Evolutionary conservation across 2,888 invertebrate genomes (phyloP), one percentile per base, ranked within the genome.

Genomic region (Vandiemenella viatica): DNA sequence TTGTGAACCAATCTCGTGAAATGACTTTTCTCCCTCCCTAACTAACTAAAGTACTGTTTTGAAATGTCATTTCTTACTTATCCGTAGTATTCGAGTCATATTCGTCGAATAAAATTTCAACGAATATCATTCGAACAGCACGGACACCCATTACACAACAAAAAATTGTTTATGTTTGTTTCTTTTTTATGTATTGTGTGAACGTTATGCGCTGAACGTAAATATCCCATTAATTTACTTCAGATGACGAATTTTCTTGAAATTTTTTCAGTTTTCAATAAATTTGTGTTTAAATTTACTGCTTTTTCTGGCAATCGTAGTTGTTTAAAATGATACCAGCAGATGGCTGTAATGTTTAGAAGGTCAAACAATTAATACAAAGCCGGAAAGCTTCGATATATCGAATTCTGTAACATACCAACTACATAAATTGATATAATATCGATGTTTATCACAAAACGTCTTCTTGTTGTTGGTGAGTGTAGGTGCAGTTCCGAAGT

Each of bases 381-480:
- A 38, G 17, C n/a, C 6, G 5, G 17, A 38, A 38, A 1, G 38
- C 17, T 38, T 38, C 32, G 15, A 5, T 32, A 5, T 1, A 38
- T 38, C 3, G 38, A 3, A 15, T 32, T n/a, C n/a, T n/a, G n/a
- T n/a, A n/a, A n/a, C n/a, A n/a, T n/a, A n/a, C n/a, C n/a, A n/a
- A n/a, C n/a, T n/a, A n/a, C n/a, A n/a, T n/a, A n/a, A n/a, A n/a
- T n/a, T n/a, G n/a, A n/a, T n/a, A n/a, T n/a, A n/a, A 7, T 6
- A 38, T 5, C 7, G 38, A 38, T 38, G 15, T 1, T 16, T 38
- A 16, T 38, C 38, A 7, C 38, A 38, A 38, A n/a, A 15, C 17
- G 38, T 38, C 10, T 38, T 38, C 38, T 38, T 38, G 38, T 38
- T n/a, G n/a, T n/a, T n/a, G n/a, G n/a, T n/a, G n/a, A n/a, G n/a